Conservation (phyloP, 2,797 vertebrate genomes). For the Pangasius macronema region DNA sequence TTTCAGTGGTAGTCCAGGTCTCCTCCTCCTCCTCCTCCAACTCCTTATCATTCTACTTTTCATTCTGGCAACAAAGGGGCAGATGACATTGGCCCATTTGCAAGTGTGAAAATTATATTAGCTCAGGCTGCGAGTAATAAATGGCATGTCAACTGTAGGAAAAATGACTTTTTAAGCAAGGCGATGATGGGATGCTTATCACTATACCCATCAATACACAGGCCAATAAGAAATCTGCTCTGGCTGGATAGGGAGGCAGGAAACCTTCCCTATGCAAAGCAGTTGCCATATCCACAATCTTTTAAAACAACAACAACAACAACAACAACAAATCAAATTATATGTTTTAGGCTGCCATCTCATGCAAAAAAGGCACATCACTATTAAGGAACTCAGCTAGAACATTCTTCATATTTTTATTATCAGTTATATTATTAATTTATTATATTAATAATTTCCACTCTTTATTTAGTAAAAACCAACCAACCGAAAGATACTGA, state of each 20-base stretch:
- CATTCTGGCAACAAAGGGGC: slow-evolving; percentile 6
- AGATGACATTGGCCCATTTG: background rate
- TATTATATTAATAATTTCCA: background rate
- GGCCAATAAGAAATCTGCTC: background rate
- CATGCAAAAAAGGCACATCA: too few relatives aligned
- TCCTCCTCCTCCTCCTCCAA: background rate
- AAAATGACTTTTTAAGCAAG: slow-evolving; percentile 15
- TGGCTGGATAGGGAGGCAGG: background rate
- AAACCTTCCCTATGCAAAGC: background rate
- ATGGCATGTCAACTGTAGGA: background rate
- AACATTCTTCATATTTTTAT: background rate
- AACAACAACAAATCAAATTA: too few relatives aligned
- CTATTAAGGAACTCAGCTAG: background rate
- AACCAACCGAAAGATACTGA: background rate
- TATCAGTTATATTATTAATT: background rate
- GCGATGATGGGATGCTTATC: slow-evolving; percentile 10
- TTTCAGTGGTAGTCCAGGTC: background rate
- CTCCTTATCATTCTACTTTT: slow-evolving; percentile 10
- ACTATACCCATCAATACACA: slow-evolving; percentile 3
- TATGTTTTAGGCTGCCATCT: too few relatives aligned
- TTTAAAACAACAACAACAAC: too few relatives aligned
- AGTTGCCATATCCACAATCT: background rate
- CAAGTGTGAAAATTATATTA: slow-evolving; percentile 3
- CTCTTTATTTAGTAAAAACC: background rate
- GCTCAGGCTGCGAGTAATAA: slow-evolving; percentile 12